Evolutionary conservation across 2,888 invertebrate species (phyloP).

Genomic region (Yponomeuta sedellus): DNA sequence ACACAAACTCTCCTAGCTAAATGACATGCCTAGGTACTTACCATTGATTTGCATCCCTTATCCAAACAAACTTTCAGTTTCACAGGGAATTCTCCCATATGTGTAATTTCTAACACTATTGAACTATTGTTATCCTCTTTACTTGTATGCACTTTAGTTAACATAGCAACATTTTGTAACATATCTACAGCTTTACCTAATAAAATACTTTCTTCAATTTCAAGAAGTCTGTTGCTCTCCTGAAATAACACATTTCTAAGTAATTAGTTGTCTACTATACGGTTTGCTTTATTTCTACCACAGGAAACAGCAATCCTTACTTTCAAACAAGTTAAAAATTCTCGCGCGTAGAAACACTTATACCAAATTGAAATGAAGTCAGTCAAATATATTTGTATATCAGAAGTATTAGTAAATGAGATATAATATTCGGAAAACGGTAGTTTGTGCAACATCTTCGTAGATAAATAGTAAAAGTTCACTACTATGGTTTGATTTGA

Average conservation of each 20-base stretch:
- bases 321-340: conserved; percentile 39
- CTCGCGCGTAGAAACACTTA: conserved; percentile 28
- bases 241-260: conserved; percentile 29
- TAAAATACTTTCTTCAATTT: conserved; percentile 39
- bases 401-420: background rate
- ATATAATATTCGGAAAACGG: background rate
- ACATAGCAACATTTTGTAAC: conserved; percentile 35
- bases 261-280: conserved; percentile 3
- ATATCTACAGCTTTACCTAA: conserved; percentile 40
- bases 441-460: conserved; percentile 14
- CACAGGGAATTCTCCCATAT: conserved; percentile 39
- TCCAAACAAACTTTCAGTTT: conserved; percentile 35
- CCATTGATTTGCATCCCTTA: conserved; percentile 44
- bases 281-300: too few species aligned
- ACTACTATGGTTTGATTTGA: too few species aligned
- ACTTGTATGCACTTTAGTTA: conserved; percentile 33
- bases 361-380: conserved; percentile 44
- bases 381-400: conserved; percentile 35
- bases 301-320: conserved; percentile 26
- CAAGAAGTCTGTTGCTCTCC: conserved; percentile 45
- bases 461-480: too few species aligned
- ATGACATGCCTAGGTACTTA: conserved; percentile 31
- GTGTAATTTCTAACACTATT: conserved; percentile 33
- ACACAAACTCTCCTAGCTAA: too few species aligned
- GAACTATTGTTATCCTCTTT: conserved; percentile 23